Percentiles rank a stretch among this genome's conserved stretches.
These are phyloP conservation scores for Muricea muricata DNA, from an alignment of 92 coral and sea anemone genomes.

Conservation along the genomic window DNA sequence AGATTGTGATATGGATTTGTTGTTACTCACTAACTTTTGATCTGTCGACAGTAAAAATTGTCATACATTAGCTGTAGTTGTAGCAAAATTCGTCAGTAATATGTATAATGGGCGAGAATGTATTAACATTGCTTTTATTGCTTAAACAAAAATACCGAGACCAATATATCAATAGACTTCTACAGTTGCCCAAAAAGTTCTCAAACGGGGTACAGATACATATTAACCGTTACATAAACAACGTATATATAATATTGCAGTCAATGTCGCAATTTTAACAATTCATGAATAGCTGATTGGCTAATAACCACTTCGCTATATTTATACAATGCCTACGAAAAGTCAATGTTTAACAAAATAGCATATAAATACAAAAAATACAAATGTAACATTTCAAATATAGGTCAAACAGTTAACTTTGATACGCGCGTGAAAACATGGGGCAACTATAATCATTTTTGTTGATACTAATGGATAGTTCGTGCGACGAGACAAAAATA, in stretches of 20 bases:
- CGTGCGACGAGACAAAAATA: not conserved
- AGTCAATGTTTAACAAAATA: not conserved
- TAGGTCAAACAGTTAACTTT: not conserved
- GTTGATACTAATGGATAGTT: not conserved
- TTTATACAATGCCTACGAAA: not conserved
- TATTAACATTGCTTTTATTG: too few relatives aligned
- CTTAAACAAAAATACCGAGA: not conserved
- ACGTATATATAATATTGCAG: not conserved
- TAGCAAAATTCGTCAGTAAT: too few relatives aligned
- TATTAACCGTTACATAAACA: not conserved
- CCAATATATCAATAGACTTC: not conserved
- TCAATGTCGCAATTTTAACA: not conserved
- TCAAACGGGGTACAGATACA: not conserved
- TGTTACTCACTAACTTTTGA: too few relatives aligned
- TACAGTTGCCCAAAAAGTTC: not conserved
- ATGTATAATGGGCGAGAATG: too few relatives aligned
- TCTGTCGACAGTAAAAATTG: too few relatives aligned
- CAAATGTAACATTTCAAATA: not conserved
- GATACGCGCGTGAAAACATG: not conserved
- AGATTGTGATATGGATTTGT: too few relatives aligned
- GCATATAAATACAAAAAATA: not conserved
- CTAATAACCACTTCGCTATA: not conserved
- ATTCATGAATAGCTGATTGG: conserved; percentile 1
- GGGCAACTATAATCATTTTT: not conserved
- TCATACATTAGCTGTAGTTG: too few relatives aligned